Evolutionary conservation across 1,140 invertebrate genomes (phyloP).

Genomic region (Drosophila santomea): DNA sequence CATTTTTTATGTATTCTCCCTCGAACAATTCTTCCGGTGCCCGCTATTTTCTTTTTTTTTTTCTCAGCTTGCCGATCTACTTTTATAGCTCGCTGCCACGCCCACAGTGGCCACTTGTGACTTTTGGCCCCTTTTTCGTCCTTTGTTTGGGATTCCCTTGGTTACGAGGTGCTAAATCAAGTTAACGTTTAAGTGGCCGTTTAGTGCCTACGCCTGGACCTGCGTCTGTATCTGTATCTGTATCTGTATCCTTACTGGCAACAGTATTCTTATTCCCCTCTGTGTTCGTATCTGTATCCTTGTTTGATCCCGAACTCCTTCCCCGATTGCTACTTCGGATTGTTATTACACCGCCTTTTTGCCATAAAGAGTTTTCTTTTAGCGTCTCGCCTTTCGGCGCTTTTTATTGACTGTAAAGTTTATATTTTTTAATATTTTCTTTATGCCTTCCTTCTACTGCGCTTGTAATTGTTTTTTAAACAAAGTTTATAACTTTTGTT

Average conservation of each 20-base stretch:
- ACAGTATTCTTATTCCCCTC: conserved; percentile 3
- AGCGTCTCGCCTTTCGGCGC: conserved; percentile 67
- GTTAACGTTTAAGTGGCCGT: conserved; percentile 81
- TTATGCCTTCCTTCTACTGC: conserved; percentile 42
- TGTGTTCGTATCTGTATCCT: background rate
- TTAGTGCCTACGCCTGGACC: conserved; percentile 65
- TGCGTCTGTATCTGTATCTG: conserved; percentile 11
- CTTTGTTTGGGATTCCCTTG: conserved; percentile 28
- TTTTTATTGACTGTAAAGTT: conserved; percentile 78
- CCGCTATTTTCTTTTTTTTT: conserved; percentile 6
- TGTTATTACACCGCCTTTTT: conserved; percentile 68
- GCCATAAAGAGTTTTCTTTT: conserved; percentile 74
- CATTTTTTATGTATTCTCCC: conserved; percentile 48
- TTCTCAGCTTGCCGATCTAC: conserved; percentile 40
- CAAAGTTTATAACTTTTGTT: conserved; percentile 76
- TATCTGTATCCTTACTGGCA: conserved; percentile 14
- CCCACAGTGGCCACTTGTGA: conserved; percentile 33
- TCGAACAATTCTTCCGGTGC: conserved; percentile 15
- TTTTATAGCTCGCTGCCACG: conserved; percentile 56
- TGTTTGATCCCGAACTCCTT: conserved; percentile 26
- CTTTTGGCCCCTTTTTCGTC: conserved; percentile 18
- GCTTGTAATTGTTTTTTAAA: conserved; percentile 76
- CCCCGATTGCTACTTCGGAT: conserved; percentile 10
- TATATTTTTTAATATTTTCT: conserved; percentile 79
- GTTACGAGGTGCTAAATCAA: conserved; percentile 82